Evolutionary conservation across 2,888 invertebrate species (phyloP), one percentile per base, ranked within the genome.

Genomic region (Acrobasis repandana): DNA sequence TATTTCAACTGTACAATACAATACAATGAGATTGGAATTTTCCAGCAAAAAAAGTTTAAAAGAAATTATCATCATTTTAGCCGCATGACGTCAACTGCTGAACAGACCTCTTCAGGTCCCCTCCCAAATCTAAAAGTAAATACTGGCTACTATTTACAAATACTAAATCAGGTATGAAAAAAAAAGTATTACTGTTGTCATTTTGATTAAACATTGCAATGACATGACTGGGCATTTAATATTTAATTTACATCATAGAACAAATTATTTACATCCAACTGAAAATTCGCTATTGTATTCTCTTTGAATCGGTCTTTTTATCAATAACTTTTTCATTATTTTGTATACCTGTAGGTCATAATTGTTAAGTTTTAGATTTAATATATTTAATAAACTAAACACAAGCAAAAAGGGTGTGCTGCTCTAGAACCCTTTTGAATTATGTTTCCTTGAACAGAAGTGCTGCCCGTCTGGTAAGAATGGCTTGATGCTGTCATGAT

Each of bases 191-290:
- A 16, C n/a, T 6, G 0, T 2, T 54, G 16, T 54, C 54, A 54
- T 54, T 20, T 15, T 33, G 36, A 36, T 52, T 36, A 18, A 15
- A 48, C 48, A 48, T 50, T 50, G 49, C 56, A 43, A 61, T 49
- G 56, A 61, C 56, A 56, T 58, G 49, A 61, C 18, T 43, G 51
- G 34, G 36, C 56, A 33, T 18, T 9, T 38, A n/a, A n/a, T n/a
- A n/a, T n/a, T n/a, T n/a, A n/a, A n/a, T n/a, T n/a, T n/a, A n/a
- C n/a, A n/a, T n/a, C n/a, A n/a, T n/a, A n/a, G n/a, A n/a, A n/a
- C n/a, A n/a, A n/a, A n/a, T n/a, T n/a, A n/a, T 59, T 51, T 52
- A 50, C 54, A 36, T 11, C 38, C 38, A 54, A 14, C 43, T 11
- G 14, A 43, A 18, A 3, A 54, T 38, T 8, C 54, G 38, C 38